Evolutionary conservation across 2,888 invertebrate species (phyloP).

Genomic region (Myopa testacea): DNA sequence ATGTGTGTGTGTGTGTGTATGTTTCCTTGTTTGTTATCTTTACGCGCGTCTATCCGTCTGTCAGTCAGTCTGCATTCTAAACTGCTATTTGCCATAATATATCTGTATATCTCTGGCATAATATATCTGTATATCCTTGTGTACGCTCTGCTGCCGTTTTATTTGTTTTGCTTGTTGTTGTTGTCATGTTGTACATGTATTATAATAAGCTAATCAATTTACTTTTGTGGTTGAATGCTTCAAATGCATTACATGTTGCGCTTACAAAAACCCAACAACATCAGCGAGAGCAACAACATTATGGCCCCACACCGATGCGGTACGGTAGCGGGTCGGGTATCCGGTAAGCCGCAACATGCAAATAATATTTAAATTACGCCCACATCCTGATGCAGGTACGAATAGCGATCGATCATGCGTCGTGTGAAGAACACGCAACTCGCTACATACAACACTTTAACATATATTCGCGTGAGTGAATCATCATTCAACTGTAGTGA

Average conservation of each 20-base stretch:
- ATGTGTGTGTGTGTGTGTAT: conserved; percentile 1
- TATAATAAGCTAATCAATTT: conserved; percentile 31
- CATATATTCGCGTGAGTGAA: no score
- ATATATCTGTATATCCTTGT: neutral
- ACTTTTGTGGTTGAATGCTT: neutral
- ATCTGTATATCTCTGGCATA: neutral
- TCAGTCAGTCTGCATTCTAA: neutral
- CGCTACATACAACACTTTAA: no score
- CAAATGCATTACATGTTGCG: neutral
- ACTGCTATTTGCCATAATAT: neutral
- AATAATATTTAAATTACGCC: no score
- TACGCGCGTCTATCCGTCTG: neutral
- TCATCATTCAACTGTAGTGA: no score
- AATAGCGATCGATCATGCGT: no score
- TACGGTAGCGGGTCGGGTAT: no score
- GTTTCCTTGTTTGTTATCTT: neutral
- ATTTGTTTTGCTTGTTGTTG: neutral
- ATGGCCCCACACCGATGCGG: neutral
- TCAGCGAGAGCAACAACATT: neutral
- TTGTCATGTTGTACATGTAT: neutral
- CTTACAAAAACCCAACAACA: neutral
- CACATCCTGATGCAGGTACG: no score
- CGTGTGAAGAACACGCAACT: no score
- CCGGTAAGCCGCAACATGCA: no score
- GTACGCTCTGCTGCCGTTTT: neutral